Evolutionary conservation across 2,797 vertebrate genomes (phyloP).

Genomic region (Coccyzus lansbergi): DNA sequence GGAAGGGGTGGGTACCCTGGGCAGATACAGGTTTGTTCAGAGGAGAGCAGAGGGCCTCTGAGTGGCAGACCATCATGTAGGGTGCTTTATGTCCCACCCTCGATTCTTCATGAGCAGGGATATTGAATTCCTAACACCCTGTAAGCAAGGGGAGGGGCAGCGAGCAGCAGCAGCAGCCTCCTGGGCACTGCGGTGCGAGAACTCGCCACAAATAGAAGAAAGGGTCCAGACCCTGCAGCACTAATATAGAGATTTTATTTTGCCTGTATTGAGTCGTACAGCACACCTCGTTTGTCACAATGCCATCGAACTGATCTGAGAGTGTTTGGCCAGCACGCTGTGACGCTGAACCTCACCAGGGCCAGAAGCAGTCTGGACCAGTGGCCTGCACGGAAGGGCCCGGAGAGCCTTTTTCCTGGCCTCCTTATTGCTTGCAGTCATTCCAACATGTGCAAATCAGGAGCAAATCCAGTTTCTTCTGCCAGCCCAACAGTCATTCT

Average conservation of each 20-base stretch:
- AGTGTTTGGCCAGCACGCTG: constrained; percentile 79
- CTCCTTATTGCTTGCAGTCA: constrained; percentile 52
- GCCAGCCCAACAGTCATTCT: not conserved
- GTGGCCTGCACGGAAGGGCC: constrained; percentile 67
- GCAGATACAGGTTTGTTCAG: not conserved
- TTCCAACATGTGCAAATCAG: not conserved
- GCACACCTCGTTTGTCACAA: constrained; percentile 83
- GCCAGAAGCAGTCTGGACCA: constrained; percentile 79
- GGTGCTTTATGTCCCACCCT: not conserved
- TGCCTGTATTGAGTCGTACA: constrained; percentile 80
- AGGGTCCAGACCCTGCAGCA: constrained; percentile 75
- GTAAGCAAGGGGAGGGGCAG: not conserved
- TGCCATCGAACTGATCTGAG: constrained; percentile 77
- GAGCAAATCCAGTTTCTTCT: constrained; percentile 8
- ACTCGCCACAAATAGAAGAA: not conserved
- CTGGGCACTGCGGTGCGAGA: not conserved
- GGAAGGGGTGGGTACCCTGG: not conserved
- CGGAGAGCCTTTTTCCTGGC: constrained; percentile 52
- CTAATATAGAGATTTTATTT: constrained; percentile 86
- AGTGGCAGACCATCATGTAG: not conserved
- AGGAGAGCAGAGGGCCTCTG: not conserved
- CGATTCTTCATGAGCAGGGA: not conserved
- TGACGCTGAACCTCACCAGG: constrained; percentile 77
- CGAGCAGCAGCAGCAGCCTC: not conserved
- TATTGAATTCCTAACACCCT: not conserved